These are phyloP conservation scores for Hedya salicella DNA, from an alignment of 2,888 invertebrate genomes.

Conservation along the genomic window DNA sequence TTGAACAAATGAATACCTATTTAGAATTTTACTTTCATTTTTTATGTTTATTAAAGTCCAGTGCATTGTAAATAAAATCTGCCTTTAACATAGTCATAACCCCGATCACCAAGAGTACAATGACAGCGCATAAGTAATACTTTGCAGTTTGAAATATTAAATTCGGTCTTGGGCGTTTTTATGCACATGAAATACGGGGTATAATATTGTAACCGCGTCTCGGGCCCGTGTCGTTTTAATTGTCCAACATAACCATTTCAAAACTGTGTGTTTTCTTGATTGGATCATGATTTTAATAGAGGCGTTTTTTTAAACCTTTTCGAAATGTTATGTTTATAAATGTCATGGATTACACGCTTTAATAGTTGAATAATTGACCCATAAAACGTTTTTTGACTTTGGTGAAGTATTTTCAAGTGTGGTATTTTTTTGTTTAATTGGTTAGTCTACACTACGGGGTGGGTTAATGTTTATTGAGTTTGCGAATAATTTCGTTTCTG, in stretches of 20 bases:
- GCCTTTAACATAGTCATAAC: too few relatives aligned
- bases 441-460: background rate
- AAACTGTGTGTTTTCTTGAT: slow-evolving; percentile 60
- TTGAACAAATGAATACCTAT: too few relatives aligned
- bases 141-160: background rate
- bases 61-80: too few relatives aligned
- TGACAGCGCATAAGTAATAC: too few relatives aligned
- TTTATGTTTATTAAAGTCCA: too few relatives aligned
- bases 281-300: slow-evolving; percentile 56
- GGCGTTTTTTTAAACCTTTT: slow-evolving; percentile 47
- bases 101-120: too few relatives aligned
- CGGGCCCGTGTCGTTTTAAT: slow-evolving; percentile 60
- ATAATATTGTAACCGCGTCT: background rate
- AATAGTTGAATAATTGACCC: slow-evolving; percentile 59
- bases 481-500: background rate
- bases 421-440: slow-evolving; percentile 27
- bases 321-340: slow-evolving; percentile 65
- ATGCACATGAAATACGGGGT: background rate
- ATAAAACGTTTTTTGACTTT: slow-evolving; percentile 30
- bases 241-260: slow-evolving; percentile 55
- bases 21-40: too few relatives aligned
- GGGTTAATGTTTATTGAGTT: slow-evolving; percentile 7
- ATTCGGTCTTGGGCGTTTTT: background rate
- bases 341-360: slow-evolving; percentile 68
- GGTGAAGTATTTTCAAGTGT: slow-evolving; percentile 30